Evolutionary conservation across 1,140 invertebrate genomes (phyloP).

Genomic region (Centruroides sculpturatus): DNA sequence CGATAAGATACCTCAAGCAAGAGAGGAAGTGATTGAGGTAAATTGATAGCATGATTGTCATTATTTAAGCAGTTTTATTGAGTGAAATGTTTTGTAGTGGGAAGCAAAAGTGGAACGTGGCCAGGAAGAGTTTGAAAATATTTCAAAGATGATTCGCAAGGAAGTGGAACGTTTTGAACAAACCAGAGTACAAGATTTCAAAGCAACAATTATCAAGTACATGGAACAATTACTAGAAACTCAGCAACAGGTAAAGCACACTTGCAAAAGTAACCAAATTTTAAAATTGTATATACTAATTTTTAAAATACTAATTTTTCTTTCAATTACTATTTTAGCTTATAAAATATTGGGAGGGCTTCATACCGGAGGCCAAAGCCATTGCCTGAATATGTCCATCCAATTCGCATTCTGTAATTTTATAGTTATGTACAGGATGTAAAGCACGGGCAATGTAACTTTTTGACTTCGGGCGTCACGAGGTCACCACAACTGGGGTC

Average conservation of each 20-base stretch:
- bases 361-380: conserved; percentile 37
- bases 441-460: no score
- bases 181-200: conserved; percentile 77
- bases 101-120: conserved; percentile 89
- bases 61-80: background rate
- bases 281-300: conserved; percentile 1
- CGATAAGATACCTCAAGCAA: conserved; percentile 78
- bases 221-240: conserved; percentile 86
- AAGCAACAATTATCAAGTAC: conserved; percentile 73
- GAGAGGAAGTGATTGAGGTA: conserved; percentile 83
- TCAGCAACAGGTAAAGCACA: conserved; percentile 66
- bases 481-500: no score
- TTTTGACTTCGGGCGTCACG: no score
- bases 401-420: background rate
- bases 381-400: conserved; percentile 19
- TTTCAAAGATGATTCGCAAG: conserved; percentile 89
- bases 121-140: conserved; percentile 91
- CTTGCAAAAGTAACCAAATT: background rate
- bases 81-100: conserved; percentile 45
- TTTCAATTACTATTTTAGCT: conserved; percentile 22
- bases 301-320: background rate
- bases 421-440: background rate
- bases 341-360: conserved; percentile 40
- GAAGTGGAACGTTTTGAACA: conserved; percentile 89
- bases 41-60: conserved; percentile 2